Conservation (phyloP, 2,113 vertebrate genomes). For the Rafetus swinhoei region DNA sequence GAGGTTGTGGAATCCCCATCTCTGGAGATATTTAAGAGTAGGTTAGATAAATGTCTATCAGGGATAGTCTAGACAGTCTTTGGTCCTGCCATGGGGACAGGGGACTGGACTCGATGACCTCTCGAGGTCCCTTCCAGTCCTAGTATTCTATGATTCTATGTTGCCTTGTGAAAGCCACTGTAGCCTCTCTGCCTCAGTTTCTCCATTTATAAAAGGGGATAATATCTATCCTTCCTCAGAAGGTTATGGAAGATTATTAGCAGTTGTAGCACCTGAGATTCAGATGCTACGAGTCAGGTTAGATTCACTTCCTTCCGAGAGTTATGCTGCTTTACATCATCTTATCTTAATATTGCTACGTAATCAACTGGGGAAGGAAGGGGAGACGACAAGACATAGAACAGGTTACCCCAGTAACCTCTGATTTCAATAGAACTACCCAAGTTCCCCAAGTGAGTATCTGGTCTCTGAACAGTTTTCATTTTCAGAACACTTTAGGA, state of each 20-base stretch:
- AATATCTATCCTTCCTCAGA: background rate
- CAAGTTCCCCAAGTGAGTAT: background rate
- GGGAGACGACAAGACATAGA: background rate
- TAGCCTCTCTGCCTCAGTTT: background rate
- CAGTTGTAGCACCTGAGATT: background rate
- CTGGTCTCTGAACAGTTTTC: background rate
- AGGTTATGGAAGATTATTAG: background rate
- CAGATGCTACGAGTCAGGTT: background rate
- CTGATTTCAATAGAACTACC: background rate
- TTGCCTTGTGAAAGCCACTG: background rate
- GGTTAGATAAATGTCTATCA: no score
- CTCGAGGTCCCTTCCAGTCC: no score
- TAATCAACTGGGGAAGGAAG: background rate
- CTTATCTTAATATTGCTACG: background rate
- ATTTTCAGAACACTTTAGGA: background rate
- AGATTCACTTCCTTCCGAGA: background rate
- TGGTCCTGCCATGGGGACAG: no score
- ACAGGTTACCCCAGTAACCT: background rate
- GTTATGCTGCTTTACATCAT: background rate
- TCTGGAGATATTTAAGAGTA: no score
- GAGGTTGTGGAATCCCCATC: no score
- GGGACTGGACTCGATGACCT: no score
- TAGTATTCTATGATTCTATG: no score
- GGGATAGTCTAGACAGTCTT: no score
- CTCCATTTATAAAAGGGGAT: background rate